These are phyloP conservation scores for Neostethus bicornis DNA, from an alignment of 2,797 vertebrate genomes.

Conservation along the genomic window DNA sequence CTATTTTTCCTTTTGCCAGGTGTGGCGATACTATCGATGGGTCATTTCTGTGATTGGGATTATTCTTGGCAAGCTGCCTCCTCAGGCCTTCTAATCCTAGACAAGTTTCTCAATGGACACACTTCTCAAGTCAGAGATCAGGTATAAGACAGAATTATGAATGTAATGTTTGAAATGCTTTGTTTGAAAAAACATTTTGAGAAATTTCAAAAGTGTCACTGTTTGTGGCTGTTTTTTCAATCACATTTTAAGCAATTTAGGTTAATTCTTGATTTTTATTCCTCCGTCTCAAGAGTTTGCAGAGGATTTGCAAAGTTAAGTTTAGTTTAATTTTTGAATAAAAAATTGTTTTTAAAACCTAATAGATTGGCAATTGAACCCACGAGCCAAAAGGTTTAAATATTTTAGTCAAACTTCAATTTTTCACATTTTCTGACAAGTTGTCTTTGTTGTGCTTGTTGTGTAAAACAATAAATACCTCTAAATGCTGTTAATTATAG, in stretches of 20 bases:
- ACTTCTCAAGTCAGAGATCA: slow-evolving; percentile 82
- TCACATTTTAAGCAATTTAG: not conserved
- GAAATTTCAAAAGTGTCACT: slow-evolving; percentile 12
- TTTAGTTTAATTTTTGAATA: no score
- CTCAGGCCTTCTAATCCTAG: slow-evolving; percentile 74
- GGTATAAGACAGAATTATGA: slow-evolving; percentile 67
- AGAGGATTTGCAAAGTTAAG: no score
- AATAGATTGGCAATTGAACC: no score
- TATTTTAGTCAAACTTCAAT: not conserved
- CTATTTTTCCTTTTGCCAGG: slow-evolving; percentile 75
- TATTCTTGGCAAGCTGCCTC: slow-evolving; percentile 77
- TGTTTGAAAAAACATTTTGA: slow-evolving; percentile 26
- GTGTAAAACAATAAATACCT: no score
- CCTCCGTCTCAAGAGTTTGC: no score
- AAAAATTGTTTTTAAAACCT: no score
- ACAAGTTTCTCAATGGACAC: slow-evolving; percentile 82
- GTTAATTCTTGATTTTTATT: no score
- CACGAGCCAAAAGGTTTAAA: no score
- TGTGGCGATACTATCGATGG: slow-evolving; percentile 78
- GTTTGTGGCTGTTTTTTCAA: slow-evolving; percentile 6
- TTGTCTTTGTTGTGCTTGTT: no score
- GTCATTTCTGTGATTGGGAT: slow-evolving; percentile 83
- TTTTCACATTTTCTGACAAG: no score
- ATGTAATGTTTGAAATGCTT: slow-evolving; percentile 12
- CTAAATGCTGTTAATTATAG: no score